Percentiles rank a stretch among this genome's conserved stretches.
These are phyloP conservation scores for Pristiophorus japonicus DNA, from an alignment of 2,113 vertebrate species.

Conservation along the genomic window DNA sequence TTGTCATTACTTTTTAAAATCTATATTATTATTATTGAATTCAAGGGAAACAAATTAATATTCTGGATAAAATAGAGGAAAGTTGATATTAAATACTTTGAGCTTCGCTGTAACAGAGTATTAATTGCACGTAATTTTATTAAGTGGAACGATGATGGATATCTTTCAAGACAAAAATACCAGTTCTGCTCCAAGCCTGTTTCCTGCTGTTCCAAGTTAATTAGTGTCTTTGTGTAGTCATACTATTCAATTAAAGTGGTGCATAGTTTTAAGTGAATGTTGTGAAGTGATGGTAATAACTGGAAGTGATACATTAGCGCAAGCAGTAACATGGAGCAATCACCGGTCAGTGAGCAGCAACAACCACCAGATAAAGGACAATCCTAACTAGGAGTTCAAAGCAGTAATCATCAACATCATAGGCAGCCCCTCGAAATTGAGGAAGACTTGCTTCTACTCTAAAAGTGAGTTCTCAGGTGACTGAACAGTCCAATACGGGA, in stretches of 20 bases:
- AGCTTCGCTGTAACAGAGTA: not conserved
- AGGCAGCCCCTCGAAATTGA: no score
- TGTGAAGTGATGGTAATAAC: not conserved
- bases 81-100: not conserved
- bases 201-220: conserved; percentile 13
- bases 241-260: conserved; percentile 23
- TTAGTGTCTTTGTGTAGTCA: not conserved
- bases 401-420: no score
- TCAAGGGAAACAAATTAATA: conserved; percentile 8
- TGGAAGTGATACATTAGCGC: not conserved
- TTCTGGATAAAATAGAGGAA: not conserved
- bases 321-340: not conserved
- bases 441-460: no score
- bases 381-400: not conserved
- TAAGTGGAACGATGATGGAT: conserved; percentile 3
- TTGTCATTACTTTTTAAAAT: not conserved
- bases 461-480: no score
- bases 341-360: not conserved
- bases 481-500: no score
- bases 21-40: not conserved
- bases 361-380: not conserved
- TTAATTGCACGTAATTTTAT: conserved; percentile 18
- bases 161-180: not conserved
- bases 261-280: not conserved
- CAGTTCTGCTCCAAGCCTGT: not conserved